Conservation (phyloP, 2,888 invertebrate genomes). For the Leptothorax acervorum region DNA sequence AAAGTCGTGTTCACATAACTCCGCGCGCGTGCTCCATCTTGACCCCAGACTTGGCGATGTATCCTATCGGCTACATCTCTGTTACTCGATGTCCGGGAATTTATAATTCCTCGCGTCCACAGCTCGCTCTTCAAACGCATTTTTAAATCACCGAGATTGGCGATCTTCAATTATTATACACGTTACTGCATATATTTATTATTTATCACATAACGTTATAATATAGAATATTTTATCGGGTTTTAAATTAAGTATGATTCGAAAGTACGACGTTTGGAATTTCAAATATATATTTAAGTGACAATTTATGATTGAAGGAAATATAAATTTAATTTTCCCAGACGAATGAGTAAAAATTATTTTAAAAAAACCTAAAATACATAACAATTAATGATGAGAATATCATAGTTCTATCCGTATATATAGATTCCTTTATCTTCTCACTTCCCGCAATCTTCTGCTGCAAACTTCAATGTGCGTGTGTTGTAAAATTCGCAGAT, state of each 20-base stretch:
- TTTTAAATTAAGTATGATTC: not conserved
- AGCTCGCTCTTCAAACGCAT: conserved; percentile 5
- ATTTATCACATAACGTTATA: not conserved
- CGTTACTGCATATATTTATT: not conserved
- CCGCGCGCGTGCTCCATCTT: conserved; percentile 54
- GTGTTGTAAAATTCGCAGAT: conserved; percentile 18
- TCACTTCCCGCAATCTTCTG: not conserved
- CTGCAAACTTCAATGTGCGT: not conserved
- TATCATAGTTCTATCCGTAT: not conserved
- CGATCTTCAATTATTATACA: not conserved
- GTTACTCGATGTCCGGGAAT: conserved; percentile 33
- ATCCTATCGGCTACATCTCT: conserved; percentile 38
- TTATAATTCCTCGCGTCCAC: conserved; percentile 10
- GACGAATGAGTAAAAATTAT: not conserved
- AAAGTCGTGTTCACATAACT: conserved; percentile 66
- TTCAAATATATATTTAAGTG: not conserved
- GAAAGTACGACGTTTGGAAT: not conserved
- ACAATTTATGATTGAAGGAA: not conserved
- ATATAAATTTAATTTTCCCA: not conserved
- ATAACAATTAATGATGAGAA: not conserved
- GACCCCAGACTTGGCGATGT: conserved; percentile 52
- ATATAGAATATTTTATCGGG: not conserved
- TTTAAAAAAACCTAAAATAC: not conserved
- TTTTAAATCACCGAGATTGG: conserved; percentile 2
- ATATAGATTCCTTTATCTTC: not conserved